phyloP scores from a whole-genome alignment of 1,140 invertebrate genomes.

The Asobara japonica region DNA sequence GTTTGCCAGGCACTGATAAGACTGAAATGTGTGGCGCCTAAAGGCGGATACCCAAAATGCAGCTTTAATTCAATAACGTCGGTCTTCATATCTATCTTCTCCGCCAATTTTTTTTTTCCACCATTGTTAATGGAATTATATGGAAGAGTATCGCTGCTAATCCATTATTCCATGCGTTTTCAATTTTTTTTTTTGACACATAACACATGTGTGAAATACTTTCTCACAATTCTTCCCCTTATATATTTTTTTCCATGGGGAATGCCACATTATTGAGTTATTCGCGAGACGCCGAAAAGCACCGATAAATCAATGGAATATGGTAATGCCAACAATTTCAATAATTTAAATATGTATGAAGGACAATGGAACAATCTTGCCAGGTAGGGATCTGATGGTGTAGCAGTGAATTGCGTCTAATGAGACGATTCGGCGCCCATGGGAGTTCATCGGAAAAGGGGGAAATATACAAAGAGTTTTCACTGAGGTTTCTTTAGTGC shows the following conservation, averaged over 20 bases:
- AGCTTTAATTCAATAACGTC: slow-evolving; percentile 6
- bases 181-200: no score
- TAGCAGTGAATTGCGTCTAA: slow-evolving; percentile 63
- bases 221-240: no score
- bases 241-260: no score
- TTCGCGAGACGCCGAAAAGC: slow-evolving; percentile 40
- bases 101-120: background rate
- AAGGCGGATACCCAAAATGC: slow-evolving; percentile 13
- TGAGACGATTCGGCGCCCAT: slow-evolving; percentile 56
- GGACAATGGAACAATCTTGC: slow-evolving; percentile 64
- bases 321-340: slow-evolving; percentile 63
- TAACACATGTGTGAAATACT: no score
- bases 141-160: no score
- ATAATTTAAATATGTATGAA: slow-evolving; percentile 67
- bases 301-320: slow-evolving; percentile 66
- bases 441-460: slow-evolving; percentile 30
- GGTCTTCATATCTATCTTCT: background rate
- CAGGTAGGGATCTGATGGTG: slow-evolving; percentile 50
- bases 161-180: no score
- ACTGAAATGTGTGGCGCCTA: background rate
- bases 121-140: background rate
- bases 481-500: background rate
- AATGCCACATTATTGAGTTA: background rate
- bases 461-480: slow-evolving; percentile 12
- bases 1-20: slow-evolving; percentile 9